phyloP scores from a whole-genome alignment of 2,888 invertebrate species.

The Clanis bilineata region DNA sequence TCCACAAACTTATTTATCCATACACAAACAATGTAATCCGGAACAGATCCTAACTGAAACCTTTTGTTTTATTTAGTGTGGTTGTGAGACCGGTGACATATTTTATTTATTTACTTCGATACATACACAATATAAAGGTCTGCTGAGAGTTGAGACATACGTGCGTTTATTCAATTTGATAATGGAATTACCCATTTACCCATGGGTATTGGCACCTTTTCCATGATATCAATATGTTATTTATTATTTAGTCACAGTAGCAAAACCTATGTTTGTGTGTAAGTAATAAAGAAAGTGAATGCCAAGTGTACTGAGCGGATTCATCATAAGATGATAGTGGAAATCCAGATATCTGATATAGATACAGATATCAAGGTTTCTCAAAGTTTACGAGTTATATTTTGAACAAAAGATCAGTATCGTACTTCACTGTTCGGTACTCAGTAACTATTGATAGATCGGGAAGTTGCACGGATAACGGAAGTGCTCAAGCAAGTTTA shows the following conservation, averaged over 20 bases:
- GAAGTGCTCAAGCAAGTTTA: not conserved
- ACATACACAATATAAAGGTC: not conserved
- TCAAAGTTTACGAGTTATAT: slow-evolving; percentile 24
- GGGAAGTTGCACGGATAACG: slow-evolving; percentile 14
- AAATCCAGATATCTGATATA: not conserved
- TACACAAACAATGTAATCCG: not conserved
- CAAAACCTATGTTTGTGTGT: not conserved
- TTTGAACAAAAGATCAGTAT: slow-evolving; percentile 34
- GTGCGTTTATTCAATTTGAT: slow-evolving; percentile 12
- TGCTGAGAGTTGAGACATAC: not conserved
- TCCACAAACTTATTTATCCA: not conserved
- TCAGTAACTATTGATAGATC: slow-evolving; percentile 26
- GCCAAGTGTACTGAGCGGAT: not conserved
- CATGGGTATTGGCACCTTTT: slow-evolving; percentile 1
- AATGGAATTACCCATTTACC: slow-evolving; percentile 12
- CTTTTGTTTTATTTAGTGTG: slow-evolving; percentile 11
- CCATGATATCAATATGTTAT: not conserved
- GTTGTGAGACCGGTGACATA: not conserved
- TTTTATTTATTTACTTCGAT: slow-evolving; percentile 10
- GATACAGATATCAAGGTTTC: not conserved
- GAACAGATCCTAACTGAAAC: not conserved
- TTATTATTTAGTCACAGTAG: not conserved
- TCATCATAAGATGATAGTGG: not conserved
- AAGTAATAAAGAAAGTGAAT: not conserved
- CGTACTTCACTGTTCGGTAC: slow-evolving; percentile 23